phyloP scores from a whole-genome alignment of 2,113 vertebrate genomes.

The Equus przewalskii region DNA sequence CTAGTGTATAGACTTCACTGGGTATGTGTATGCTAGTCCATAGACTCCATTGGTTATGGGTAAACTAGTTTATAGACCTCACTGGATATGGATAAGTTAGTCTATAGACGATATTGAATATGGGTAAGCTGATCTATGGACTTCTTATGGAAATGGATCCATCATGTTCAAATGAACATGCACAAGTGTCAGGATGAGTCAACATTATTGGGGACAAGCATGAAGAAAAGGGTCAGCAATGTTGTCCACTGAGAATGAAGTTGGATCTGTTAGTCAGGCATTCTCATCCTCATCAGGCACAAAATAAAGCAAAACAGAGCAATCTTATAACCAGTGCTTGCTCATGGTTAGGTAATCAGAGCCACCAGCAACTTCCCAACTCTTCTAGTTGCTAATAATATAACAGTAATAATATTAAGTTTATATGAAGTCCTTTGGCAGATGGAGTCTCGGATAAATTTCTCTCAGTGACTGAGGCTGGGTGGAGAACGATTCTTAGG shows the following conservation, averaged over 20 bases:
- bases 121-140: not conserved
- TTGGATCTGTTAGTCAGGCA: rapidly evolving
- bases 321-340: rapidly evolving
- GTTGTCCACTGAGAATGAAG: not conserved
- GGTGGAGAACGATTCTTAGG: not conserved
- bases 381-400: too few species aligned
- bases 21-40: too few species aligned
- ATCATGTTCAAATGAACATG: rapidly evolving
- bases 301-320: not conserved
- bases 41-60: not conserved
- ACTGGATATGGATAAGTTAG: too few species aligned
- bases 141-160: not conserved
- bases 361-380: not conserved
- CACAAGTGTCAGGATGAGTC: not conserved
- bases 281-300: not conserved
- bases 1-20: too few species aligned
- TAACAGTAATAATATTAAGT: too few species aligned
- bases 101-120: not conserved
- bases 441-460: too few species aligned
- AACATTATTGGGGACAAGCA: not conserved
- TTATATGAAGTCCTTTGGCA: not conserved
- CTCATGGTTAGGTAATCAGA: not conserved
- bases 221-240: not conserved
- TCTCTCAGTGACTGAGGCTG: not conserved
- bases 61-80: not conserved